A percentile compares a stretch with the other conserved stretches of the same genome.
phyloP scores from a whole-genome alignment of 1,140 invertebrate species.

The Neodiprion pinetum region DNA sequence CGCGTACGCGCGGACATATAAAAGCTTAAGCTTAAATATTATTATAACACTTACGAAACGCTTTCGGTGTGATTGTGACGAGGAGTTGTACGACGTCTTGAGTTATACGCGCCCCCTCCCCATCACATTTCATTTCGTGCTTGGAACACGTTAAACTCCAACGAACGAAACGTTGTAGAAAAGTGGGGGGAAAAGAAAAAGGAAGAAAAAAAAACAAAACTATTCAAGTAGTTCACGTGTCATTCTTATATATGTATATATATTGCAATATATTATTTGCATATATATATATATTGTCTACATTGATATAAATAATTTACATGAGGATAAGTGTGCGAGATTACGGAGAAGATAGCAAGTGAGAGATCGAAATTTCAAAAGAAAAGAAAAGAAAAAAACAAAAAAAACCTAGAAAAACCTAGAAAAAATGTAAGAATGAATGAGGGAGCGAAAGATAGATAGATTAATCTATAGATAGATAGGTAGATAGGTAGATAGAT shows the following conservation, averaged over 20 bases:
- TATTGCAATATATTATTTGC: neutral
- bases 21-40: too few relatives aligned
- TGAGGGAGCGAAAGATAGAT: neutral
- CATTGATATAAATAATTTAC: too few relatives aligned
- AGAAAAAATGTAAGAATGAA: neutral
- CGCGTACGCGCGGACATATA: too few relatives aligned
- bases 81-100: neutral
- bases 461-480: neutral
- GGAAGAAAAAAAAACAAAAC: conserved; percentile 1
- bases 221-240: conserved; percentile 7
- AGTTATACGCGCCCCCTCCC: neutral
- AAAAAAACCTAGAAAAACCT: neutral
- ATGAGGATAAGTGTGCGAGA: too few relatives aligned
- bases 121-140: neutral
- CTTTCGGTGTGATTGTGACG: neutral
- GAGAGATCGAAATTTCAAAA: neutral
- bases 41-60: too few relatives aligned
- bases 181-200: neutral
- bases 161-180: neutral
- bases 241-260: neutral
- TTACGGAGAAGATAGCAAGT: too few relatives aligned
- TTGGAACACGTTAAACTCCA: conserved; percentile 2
- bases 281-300: too few relatives aligned
- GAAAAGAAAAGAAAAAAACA: neutral
- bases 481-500: neutral